These are phyloP conservation scores for Poeciliopsis turneri DNA, from an alignment of 2,797 vertebrate species.

Conservation along the genomic window DNA sequence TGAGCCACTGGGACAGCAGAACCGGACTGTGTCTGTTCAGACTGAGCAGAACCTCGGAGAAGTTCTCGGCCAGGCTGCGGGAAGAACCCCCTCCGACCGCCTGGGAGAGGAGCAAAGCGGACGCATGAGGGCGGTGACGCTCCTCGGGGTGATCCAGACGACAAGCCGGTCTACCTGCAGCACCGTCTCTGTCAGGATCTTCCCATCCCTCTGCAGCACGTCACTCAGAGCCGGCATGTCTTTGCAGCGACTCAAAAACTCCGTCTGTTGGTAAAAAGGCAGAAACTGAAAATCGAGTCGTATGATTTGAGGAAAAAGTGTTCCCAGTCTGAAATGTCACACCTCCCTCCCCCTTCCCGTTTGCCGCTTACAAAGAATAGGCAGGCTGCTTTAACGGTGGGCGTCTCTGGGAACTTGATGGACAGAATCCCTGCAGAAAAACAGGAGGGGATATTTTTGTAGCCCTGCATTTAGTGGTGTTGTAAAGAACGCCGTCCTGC, in stretches of 20 bases:
- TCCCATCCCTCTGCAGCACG: conserved; percentile 90
- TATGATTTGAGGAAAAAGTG: not conserved
- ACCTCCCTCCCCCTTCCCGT: not conserved
- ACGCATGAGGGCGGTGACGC: not conserved
- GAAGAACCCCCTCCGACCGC: conserved; percentile 89
- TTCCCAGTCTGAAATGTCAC: not conserved
- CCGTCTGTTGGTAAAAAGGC: conserved; percentile 79
- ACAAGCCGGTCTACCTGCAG: conserved; percentile 85
- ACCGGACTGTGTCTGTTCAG: conserved; percentile 92
- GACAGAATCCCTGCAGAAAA: conserved; percentile 88
- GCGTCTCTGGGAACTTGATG: conserved; percentile 93
- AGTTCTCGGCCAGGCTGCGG: conserved; percentile 89
- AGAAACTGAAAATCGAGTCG: conserved; percentile 3
- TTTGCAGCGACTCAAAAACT: conserved; percentile 90
- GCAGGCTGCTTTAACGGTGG: conserved; percentile 93
- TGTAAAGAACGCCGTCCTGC: not conserved
- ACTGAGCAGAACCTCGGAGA: conserved; percentile 91
- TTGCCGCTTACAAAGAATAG: conserved; percentile 92
- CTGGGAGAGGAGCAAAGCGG: conserved; percentile 66
- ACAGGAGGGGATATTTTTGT: not conserved
- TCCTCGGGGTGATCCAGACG: too few relatives aligned
- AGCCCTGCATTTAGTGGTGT: not conserved
- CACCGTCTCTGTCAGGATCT: conserved; percentile 89
- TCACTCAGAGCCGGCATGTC: conserved; percentile 86
- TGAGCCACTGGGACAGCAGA: conserved; percentile 89